A percentile compares a stretch with the other conserved stretches of the same genome.
These are phyloP conservation scores for Isaurus tuberculatus DNA, from an alignment of 92 coral and sea anemone species.

Conservation along the genomic window DNA sequence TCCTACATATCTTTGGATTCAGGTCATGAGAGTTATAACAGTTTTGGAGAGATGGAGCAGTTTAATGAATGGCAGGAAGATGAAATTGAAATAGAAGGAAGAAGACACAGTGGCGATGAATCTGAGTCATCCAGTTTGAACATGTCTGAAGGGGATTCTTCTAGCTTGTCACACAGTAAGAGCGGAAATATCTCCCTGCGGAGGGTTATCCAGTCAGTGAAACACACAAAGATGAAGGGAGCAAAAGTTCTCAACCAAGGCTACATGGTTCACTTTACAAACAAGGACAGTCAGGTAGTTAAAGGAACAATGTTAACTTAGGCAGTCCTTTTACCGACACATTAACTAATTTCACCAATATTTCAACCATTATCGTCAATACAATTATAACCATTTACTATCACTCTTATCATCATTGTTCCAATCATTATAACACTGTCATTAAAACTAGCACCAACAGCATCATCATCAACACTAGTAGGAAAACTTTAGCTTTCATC, in stretches of 20 bases:
- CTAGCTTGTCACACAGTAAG: conserved; percentile 74
- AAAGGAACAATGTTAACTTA: neutral
- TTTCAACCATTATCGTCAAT: neutral
- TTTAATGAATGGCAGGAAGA: conserved; percentile 65
- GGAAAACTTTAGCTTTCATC: too few relatives aligned
- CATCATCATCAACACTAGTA: neutral
- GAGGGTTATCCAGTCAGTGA: conserved; percentile 95
- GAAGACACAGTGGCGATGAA: conserved; percentile 82
- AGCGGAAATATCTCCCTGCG: conserved; percentile 93
- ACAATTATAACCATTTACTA: neutral
- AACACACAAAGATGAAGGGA: conserved; percentile 96
- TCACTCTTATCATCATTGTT: neutral
- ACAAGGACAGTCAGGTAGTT: conserved; percentile 90
- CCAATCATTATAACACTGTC: neutral
- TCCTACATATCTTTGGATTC: conserved; percentile 28
- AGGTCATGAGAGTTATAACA: conserved; percentile 31
- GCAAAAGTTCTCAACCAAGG: conserved; percentile 98
- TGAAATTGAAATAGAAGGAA: conserved; percentile 67
- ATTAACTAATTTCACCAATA: neutral
- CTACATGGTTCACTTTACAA: conserved; percentile 98
- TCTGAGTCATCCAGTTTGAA: conserved; percentile 74
- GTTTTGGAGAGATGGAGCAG: conserved; percentile 48
- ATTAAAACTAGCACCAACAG: neutral
- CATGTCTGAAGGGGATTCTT: conserved; percentile 69
- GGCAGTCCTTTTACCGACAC: neutral